A percentile compares a stretch with the other conserved stretches of the same genome.
Conservation (phyloP, 2,888 invertebrate species). For the Scelioninae gen. 2 region DNA sequence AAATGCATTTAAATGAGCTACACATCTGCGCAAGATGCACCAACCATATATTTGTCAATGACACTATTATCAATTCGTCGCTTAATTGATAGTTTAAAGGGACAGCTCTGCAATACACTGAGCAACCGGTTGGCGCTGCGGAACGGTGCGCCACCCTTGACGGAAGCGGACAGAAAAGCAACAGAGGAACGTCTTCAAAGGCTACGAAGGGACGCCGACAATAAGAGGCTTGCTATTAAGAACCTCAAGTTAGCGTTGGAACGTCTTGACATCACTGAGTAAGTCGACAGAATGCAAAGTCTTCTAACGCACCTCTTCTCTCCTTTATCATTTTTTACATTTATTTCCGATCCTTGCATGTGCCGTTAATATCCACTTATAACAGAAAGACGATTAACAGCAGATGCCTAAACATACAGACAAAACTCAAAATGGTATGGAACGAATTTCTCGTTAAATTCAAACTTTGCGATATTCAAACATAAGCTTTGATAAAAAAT, state of each 20-base stretch:
- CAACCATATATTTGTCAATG: constrained; percentile 40
- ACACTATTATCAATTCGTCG: constrained; percentile 24
- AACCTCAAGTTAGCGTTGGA: constrained; percentile 88
- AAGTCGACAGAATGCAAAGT: constrained; percentile 73
- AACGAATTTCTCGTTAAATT: no score
- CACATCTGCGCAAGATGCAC: no score
- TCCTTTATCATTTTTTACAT: constrained; percentile 24
- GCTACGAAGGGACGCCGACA: constrained; percentile 83
- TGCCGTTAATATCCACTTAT: no score
- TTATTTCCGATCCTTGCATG: constrained; percentile 12
- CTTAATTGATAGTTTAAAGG: constrained; percentile 77
- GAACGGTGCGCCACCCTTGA: constrained; percentile 74
- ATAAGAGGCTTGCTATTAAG: constrained; percentile 86
- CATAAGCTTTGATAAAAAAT: no score
- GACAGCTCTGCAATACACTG: constrained; percentile 81
- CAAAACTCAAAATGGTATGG: no score
- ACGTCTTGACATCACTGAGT: constrained; percentile 92
- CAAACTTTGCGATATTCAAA: no score
- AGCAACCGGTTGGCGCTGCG: constrained; percentile 75
- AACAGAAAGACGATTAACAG: no score
- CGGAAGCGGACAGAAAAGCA: constrained; percentile 78
- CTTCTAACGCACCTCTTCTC: constrained; percentile 2
- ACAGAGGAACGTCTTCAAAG: constrained; percentile 80
- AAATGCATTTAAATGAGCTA: no score
- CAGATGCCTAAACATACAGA: no score